phyloP scores from a whole-genome alignment of 2,113 vertebrate genomes.

The Jacana jacana region DNA sequence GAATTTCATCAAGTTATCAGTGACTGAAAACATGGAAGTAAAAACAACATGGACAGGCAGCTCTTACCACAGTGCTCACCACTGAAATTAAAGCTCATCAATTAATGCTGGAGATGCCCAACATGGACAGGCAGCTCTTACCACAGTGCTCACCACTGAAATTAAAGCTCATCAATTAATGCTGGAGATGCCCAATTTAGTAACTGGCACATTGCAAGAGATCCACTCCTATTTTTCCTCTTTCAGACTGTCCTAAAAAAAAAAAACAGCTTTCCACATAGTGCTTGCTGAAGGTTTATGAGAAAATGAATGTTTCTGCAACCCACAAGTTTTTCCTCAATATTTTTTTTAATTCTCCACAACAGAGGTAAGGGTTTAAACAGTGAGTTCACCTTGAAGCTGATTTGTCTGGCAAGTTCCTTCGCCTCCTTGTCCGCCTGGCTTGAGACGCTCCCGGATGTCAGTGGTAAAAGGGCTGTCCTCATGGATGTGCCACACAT shows the following conservation, averaged over 20 bases:
- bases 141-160: background rate
- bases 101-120: background rate
- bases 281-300: background rate
- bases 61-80: background rate
- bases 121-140: background rate
- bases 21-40: background rate
- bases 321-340: background rate
- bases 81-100: background rate
- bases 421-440: conserved; percentile 86
- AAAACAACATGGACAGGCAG: background rate
- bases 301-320: background rate
- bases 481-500: conserved; percentile 87
- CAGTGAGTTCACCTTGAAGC: conserved; percentile 86
- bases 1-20: background rate
- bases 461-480: conserved; percentile 83
- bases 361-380: background rate
- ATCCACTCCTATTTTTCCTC: background rate
- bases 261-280: background rate
- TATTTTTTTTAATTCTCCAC: background rate
- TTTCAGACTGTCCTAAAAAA: background rate
- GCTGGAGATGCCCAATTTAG: background rate
- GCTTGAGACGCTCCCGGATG: conserved; percentile 82
- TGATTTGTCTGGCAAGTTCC: conserved; percentile 93
- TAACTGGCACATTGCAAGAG: background rate
- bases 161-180: background rate